Evolutionary conservation across 2,797 vertebrate species (phyloP), one percentile per base, ranked within the genome.

Genomic region (Hippopotamyrus pictus): DNA sequence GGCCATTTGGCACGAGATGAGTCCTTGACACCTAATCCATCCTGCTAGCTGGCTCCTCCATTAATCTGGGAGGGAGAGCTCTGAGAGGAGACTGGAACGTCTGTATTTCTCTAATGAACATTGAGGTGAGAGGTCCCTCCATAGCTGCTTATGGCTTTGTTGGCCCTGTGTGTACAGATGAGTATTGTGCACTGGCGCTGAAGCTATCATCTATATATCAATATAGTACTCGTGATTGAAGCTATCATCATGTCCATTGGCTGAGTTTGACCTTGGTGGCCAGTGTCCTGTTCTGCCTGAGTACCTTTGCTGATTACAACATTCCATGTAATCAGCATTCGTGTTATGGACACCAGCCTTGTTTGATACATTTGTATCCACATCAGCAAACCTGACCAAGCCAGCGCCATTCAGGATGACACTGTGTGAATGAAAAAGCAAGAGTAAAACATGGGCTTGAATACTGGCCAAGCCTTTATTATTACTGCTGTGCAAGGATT

Each of bases 31-130:
- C 86, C 90, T 90, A 87, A 92, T 91, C 91, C 92, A 90, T 93
- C 89, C 90, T 88, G 90, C 90, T 87, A 88, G 90, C 88, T 89
- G 92, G 25, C 91, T 89, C 90, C 91, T 91, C 90, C 83, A 93
- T 93, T 93, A 88, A 91, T 92, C 92, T 93, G 76, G 89, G 93
- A 92, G 91, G 86, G 91, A 91, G 87, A 44, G 85, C 22, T 57
- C 29, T 57, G 85, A 51, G 51, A 86, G 12, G 29, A 87, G 76
- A 91, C 82, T 65, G 69, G 87, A 90, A 90, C 87, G 86, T 91
- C 91, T 92, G 90, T 90, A 91, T 92, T 90, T 90, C 90, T 93
- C 90, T 94, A 94, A 95, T 94, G 92, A 92, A 92, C 90, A 91
- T 90, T 22, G 90, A 91, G 92, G 92, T 93, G 93, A 93, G 91